Percentiles rank a stretch among this genome's conserved stretches.
Evolutionary conservation across 2,113 vertebrate genomes (phyloP).

Genomic region (Axis porcinus): DNA sequence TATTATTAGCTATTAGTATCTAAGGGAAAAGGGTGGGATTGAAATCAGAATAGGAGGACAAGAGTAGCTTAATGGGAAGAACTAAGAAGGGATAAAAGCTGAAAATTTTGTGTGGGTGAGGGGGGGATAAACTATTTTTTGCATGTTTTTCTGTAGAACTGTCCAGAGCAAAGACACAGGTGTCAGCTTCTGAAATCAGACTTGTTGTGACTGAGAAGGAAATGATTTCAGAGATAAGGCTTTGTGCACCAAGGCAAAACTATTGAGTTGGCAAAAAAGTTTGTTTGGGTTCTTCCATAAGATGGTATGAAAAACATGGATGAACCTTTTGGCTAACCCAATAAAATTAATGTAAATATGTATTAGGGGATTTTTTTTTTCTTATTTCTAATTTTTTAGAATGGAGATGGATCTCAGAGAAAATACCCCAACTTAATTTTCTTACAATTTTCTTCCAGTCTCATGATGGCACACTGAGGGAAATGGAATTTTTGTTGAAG

Average conservation of each 20-base stretch:
- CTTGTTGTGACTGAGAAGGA: background rate
- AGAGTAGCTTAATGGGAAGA: background rate
- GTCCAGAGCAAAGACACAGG: background rate
- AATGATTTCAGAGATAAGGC: background rate
- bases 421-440: background rate
- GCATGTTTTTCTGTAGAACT: background rate
- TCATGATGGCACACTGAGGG: background rate
- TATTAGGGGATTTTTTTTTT: background rate
- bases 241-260: background rate
- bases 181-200: background rate
- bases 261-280: background rate
- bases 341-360: background rate
- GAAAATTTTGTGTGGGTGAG: background rate
- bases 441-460: background rate
- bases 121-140: background rate
- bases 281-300: background rate
- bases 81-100: background rate
- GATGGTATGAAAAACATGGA: background rate
- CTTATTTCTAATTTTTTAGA: background rate
- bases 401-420: background rate
- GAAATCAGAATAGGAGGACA: background rate
- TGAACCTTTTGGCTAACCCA: background rate
- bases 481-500: conserved; percentile 32
- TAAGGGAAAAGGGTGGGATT: background rate
- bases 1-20: background rate